These are phyloP conservation scores for Aix galericulata DNA, from an alignment of 2,113 vertebrate genomes.

Conservation along the genomic window DNA sequence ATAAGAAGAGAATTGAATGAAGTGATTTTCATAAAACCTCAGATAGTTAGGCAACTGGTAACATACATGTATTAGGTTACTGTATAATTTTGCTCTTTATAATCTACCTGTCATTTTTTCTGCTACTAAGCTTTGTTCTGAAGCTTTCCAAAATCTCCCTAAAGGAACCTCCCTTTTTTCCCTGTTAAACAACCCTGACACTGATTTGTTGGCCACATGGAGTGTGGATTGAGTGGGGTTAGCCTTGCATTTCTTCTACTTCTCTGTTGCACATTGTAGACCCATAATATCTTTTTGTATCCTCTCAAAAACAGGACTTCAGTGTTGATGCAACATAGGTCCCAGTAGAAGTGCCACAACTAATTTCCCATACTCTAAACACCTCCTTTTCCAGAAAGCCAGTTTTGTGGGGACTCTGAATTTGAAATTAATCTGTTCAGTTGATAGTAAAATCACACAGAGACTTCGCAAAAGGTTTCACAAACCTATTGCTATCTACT, in stretches of 20 bases:
- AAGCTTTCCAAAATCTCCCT: not conserved
- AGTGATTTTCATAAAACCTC: not conserved
- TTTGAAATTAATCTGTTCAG: not conserved
- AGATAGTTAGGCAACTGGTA: not conserved
- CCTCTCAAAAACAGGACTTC: not conserved
- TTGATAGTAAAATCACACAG: not conserved
- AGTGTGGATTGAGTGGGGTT: not conserved
- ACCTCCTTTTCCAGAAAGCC: not conserved
- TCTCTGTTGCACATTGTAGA: not conserved
- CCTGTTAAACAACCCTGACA: not conserved
- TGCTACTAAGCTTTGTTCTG: not conserved
- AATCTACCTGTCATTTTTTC: not conserved
- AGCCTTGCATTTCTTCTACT: not conserved
- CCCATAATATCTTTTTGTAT: not conserved
- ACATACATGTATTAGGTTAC: no score
- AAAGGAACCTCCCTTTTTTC: not conserved
- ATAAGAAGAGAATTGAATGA: not conserved
- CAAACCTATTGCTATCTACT: not conserved
- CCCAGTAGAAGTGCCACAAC: not conserved
- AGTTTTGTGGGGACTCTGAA: not conserved
- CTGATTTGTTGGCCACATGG: fast-evolving
- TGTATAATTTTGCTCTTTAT: not conserved
- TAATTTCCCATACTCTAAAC: not conserved
- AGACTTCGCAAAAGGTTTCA: not conserved
- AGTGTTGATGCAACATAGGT: not conserved